phyloP scores from a whole-genome alignment of 2,797 vertebrate genomes.

The Pseudochirops corinnae region DNA sequence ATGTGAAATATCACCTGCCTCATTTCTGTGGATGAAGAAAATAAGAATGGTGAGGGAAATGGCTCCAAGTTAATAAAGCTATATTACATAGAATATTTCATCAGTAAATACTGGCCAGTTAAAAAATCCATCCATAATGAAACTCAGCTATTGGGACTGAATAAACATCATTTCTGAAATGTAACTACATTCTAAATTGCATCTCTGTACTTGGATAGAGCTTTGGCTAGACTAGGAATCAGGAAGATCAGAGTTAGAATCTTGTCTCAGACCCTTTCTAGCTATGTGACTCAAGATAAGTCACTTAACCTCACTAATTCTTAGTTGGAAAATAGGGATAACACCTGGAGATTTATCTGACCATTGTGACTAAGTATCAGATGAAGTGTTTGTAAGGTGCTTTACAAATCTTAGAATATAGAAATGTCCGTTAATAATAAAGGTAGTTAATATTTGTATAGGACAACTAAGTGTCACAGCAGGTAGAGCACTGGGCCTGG shows the following conservation, averaged over 20 bases:
- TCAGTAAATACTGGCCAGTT: neutral
- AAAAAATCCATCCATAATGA: constrained; percentile 19
- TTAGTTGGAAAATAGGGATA: neutral
- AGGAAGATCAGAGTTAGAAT: neutral
- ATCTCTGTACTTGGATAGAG: neutral
- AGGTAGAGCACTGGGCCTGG: neutral
- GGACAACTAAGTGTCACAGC: neutral
- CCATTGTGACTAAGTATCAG: neutral
- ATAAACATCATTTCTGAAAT: neutral
- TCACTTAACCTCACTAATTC: neutral
- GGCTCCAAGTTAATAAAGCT: constrained; percentile 35
- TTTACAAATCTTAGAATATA: neutral
- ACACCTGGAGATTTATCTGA: neutral
- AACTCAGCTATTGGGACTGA: neutral
- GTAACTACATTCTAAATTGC: neutral
- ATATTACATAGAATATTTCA: neutral
- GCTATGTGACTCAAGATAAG: neutral
- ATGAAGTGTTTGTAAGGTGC: neutral
- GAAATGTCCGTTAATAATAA: neutral
- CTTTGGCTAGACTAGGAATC: neutral
- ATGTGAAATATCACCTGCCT: constrained; percentile 23
- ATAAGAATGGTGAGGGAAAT: constrained; percentile 8
- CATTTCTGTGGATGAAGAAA: constrained; percentile 35
- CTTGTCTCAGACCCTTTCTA: neutral
- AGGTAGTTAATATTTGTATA: neutral